These are phyloP conservation scores for Rhabditophanes sp. DNA, from an alignment of 2,888 invertebrate species.

Conservation along the genomic window DNA sequence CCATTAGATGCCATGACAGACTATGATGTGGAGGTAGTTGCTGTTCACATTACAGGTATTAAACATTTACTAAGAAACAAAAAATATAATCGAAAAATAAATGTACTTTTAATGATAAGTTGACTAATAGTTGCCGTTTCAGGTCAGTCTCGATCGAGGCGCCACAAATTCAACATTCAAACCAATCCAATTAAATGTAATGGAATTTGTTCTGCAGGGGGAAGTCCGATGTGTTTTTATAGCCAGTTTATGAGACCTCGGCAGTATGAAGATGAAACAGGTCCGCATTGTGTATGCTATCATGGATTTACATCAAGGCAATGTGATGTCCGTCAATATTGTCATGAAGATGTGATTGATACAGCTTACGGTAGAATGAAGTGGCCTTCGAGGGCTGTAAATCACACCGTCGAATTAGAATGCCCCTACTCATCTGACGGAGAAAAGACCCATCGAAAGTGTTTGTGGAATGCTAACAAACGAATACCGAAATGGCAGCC, in stretches of 20 bases:
- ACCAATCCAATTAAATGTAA: slow-evolving; percentile 27
- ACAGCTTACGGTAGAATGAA: slow-evolving; percentile 35
- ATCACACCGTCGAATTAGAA: slow-evolving; percentile 13
- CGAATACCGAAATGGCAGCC: slow-evolving; percentile 14
- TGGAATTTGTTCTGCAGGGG: slow-evolving; percentile 31
- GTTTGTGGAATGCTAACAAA: slow-evolving; percentile 12
- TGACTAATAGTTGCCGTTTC: too few species aligned
- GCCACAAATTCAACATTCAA: too few species aligned
- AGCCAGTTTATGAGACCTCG: slow-evolving; percentile 17
- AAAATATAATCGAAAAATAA: too few species aligned
- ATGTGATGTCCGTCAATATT: slow-evolving; percentile 21
- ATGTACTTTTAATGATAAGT: too few species aligned
- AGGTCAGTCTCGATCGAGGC: too few species aligned
- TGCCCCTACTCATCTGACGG: slow-evolving; percentile 24
- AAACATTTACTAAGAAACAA: too few species aligned
- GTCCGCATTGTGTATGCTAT: slow-evolving; percentile 34
- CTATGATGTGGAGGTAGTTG: too few species aligned
- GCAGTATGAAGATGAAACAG: slow-evolving; percentile 18
- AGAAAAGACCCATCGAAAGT: slow-evolving; percentile 10
- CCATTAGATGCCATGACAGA: too few species aligned
- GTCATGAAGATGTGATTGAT: slow-evolving; percentile 24
- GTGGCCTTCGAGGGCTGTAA: slow-evolving; percentile 26
- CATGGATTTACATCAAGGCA: slow-evolving; percentile 30
- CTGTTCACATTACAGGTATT: too few species aligned
- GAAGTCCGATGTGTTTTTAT: slow-evolving; percentile 34